Percentiles rank a stretch among this genome's conserved stretches.
phyloP scores from a whole-genome alignment of 2,797 vertebrate genomes.

The Enteromius afrohamiltoni region DNA sequence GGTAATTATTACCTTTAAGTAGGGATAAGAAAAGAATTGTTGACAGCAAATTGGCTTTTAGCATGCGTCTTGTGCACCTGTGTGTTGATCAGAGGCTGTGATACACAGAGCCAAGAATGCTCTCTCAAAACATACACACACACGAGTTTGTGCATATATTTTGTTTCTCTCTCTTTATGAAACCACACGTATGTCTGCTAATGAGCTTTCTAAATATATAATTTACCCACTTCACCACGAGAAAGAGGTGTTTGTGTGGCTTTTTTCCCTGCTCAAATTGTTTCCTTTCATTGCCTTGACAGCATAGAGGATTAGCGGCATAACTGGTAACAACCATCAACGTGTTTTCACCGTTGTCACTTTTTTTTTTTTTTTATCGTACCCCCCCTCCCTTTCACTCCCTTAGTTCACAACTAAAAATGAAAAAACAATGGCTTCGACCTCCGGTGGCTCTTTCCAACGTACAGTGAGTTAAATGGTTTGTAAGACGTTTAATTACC shows the following conservation, averaged over 20 bases:
- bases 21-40: conserved; percentile 72
- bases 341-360: conserved; percentile 73
- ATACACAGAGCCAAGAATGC: conserved; percentile 59
- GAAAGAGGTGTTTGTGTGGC: conserved; percentile 66
- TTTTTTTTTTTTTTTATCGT: conserved; percentile 35
- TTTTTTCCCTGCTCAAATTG: conserved; percentile 61
- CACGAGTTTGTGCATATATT: conserved; percentile 23
- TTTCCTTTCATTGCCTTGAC: conserved; percentile 74
- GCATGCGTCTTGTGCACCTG: conserved; percentile 68
- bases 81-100: conserved; percentile 68
- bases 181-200: conserved; percentile 58
- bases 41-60: conserved; percentile 74
- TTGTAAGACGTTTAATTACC: conserved; percentile 98
- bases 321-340: conserved; percentile 75
- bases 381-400: conserved; percentile 3
- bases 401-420: conserved; percentile 64
- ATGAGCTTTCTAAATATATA: conserved; percentile 69
- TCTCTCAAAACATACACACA: conserved; percentile 41
- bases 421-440: conserved; percentile 79
- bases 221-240: conserved; percentile 57
- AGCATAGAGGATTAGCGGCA: conserved; percentile 70
- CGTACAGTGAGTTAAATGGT: conserved; percentile 90
- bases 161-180: conserved; percentile 58
- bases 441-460: conserved; percentile 87
- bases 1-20: conserved; percentile 75